Evolutionary conservation across 2,888 invertebrate genomes (phyloP).

Genomic region (Mythimna lalbum): DNA sequence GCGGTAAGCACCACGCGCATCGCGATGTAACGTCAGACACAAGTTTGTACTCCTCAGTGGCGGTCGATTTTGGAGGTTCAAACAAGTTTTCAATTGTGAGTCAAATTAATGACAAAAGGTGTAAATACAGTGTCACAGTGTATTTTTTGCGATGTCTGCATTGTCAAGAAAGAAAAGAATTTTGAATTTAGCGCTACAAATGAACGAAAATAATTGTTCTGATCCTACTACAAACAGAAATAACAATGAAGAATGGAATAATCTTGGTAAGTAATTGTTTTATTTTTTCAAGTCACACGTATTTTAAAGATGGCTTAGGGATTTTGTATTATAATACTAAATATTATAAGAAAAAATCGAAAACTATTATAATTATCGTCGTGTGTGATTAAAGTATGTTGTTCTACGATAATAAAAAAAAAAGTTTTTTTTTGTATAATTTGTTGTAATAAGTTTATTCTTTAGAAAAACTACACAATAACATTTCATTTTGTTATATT

Average conservation of each 20-base stretch:
- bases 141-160: constrained; percentile 8
- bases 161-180: constrained; percentile 8
- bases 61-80: constrained; percentile 19
- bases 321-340: not conserved
- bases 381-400: not conserved
- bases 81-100: constrained; percentile 11
- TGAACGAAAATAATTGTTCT: not conserved
- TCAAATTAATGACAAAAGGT: constrained; percentile 20
- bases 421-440: not conserved
- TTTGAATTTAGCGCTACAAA: not conserved
- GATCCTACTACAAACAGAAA: not conserved
- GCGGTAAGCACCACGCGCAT: not conserved
- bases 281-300: too few relatives aligned
- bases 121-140: constrained; percentile 8
- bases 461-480: not conserved
- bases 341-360: not conserved
- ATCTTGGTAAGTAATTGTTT: too few relatives aligned
- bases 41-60: constrained; percentile 15
- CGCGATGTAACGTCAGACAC: constrained; percentile 1
- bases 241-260: not conserved
- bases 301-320: too few relatives aligned
- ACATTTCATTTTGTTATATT: not conserved
- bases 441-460: not conserved
- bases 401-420: not conserved
- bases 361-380: not conserved